phyloP scores from a whole-genome alignment of 2,113 vertebrate species.

The Ameiurus melas region DNA sequence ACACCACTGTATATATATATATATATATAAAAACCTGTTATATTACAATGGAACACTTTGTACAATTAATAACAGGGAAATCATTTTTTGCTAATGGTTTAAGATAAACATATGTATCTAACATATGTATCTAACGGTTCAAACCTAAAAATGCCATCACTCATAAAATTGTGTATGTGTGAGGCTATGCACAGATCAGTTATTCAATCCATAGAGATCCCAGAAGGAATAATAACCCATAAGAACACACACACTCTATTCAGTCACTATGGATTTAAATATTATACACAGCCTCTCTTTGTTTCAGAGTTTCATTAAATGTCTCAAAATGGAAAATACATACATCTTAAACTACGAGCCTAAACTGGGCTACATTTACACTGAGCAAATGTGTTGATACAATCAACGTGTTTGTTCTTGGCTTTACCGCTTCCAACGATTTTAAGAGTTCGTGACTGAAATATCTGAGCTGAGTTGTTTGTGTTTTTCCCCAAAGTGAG shows the following conservation, averaged over 20 bases:
- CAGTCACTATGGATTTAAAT: not conserved
- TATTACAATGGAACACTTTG: slow-evolving; percentile 11
- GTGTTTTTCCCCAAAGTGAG: slow-evolving; percentile 22
- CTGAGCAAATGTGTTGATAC: not conserved
- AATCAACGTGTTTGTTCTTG: slow-evolving; percentile 1
- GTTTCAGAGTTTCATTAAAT: not conserved
- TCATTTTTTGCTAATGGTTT: not conserved
- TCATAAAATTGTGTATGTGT: not conserved
- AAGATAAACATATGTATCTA: not conserved
- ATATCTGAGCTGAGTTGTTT: slow-evolving; percentile 32
- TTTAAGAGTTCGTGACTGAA: slow-evolving; percentile 25
- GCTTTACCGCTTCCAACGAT: not conserved
- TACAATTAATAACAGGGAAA: not conserved
- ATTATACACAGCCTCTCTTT: not conserved
- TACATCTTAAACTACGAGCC: not conserved
- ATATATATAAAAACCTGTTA: no score
- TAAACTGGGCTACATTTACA: not conserved
- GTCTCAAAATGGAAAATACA: slow-evolving; percentile 26
- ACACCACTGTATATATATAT: no score
- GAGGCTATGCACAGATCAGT: slow-evolving; percentile 18
- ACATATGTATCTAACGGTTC: not conserved
- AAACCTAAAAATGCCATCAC: not conserved
- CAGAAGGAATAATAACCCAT: slow-evolving; percentile 28
- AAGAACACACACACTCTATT: slow-evolving; percentile 4
- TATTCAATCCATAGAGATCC: not conserved